Conservation (phyloP, 2,113 vertebrate genomes). For the Lasiurus borealis region DNA sequence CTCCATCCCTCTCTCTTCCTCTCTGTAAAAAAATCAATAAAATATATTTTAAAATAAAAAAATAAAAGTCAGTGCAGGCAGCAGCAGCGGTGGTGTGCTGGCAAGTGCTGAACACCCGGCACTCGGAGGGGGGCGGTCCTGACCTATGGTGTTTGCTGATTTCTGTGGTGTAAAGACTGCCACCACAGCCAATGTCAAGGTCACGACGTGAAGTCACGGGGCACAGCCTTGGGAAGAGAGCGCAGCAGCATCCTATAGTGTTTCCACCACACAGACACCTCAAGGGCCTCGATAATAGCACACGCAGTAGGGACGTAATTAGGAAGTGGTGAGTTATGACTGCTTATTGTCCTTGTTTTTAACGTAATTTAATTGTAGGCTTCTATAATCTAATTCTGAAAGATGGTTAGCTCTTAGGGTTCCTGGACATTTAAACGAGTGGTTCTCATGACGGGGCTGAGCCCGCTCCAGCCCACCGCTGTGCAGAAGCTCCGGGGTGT, state of each 20-base stretch:
- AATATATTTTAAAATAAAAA: no score
- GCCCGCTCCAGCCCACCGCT: not conserved
- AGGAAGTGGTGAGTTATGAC: conserved; percentile 33
- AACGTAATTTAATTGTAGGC: conserved; percentile 43
- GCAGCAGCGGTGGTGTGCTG: not conserved
- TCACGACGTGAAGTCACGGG: not conserved
- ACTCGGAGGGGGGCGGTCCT: not conserved
- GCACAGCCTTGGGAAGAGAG: not conserved
- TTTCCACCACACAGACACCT: not conserved
- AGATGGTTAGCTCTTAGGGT: not conserved
- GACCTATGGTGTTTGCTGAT: not conserved
- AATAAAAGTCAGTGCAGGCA: not conserved
- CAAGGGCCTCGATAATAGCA: not conserved
- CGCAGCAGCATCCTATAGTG: no score
- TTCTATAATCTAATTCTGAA: conserved; percentile 23
- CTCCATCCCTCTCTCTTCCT: no score
- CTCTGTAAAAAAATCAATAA: no score
- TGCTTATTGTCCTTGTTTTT: conserved; percentile 6
- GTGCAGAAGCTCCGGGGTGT: not conserved
- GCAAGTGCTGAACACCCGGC: not conserved
- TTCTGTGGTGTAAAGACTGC: not conserved
- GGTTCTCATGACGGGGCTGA: not conserved
- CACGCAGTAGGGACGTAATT: not conserved
- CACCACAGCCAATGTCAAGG: not conserved
- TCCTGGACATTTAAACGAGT: not conserved